Evolutionary conservation across 2,113 vertebrate genomes (phyloP).

Genomic region (Vicugna pacos): DNA sequence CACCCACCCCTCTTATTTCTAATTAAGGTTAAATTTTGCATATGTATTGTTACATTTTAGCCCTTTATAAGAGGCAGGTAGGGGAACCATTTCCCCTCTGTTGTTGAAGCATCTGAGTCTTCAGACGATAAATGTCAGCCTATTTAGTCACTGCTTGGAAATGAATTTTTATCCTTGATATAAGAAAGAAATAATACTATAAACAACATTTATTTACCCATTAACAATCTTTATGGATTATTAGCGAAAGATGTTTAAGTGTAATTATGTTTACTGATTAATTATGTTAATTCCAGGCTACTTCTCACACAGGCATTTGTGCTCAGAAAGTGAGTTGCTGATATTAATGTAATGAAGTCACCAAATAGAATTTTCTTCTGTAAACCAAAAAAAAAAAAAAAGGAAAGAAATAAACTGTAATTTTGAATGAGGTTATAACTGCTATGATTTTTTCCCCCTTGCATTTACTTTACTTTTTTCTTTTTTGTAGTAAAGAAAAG

Average conservation of each 20-base stretch:
- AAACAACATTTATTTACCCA: constrained; percentile 11
- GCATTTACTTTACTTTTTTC: constrained; percentile 59
- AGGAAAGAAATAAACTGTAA: neutral
- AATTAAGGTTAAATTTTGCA: constrained; percentile 1
- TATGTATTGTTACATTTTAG: neutral
- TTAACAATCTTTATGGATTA: constrained; percentile 11
- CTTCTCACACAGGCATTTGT: constrained; percentile 31
- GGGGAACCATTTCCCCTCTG: neutral
- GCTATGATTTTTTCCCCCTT: neutral
- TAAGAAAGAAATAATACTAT: constrained; percentile 9
- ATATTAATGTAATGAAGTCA: constrained; percentile 11
- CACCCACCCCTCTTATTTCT: neutral
- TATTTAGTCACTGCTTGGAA: neutral
- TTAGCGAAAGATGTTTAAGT: neutral
- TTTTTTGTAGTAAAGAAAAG: constrained; percentile 91
- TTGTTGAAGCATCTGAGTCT: neutral
- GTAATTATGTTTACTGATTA: neutral
- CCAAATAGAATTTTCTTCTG: constrained; percentile 31
- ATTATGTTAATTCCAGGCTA: neutral
- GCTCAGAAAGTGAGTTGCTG: neutral
- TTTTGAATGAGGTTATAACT: constrained; percentile 37
- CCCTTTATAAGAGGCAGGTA: neutral
- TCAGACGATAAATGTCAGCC: constrained; percentile 25
- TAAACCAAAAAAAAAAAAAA: neutral
- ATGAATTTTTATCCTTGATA: constrained; percentile 49